Evolutionary conservation across 2,113 vertebrate species (phyloP).

Genomic region (Pionites leucogaster): DNA sequence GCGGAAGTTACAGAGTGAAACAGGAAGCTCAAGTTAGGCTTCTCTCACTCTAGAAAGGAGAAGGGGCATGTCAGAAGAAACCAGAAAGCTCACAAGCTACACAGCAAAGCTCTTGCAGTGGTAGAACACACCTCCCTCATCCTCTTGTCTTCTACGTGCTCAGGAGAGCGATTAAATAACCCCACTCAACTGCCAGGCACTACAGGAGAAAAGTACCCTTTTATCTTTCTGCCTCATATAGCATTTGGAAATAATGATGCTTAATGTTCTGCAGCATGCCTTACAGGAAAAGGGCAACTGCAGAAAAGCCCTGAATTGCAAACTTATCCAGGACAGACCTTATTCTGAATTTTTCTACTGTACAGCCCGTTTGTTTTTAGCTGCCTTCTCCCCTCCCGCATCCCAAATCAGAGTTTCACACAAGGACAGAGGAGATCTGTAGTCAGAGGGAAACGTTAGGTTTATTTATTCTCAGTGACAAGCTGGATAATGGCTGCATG

Average conservation of each 20-base stretch:
- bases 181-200: not conserved
- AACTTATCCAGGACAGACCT: not conserved
- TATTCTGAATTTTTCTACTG: not conserved
- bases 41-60: conserved; percentile 27
- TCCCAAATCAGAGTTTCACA: not conserved
- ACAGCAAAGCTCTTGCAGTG: not conserved
- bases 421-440: conserved; percentile 16
- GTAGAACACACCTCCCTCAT: not conserved
- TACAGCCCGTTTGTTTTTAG: not conserved
- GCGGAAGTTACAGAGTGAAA: conserved; percentile 40
- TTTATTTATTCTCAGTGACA: conserved; percentile 31
- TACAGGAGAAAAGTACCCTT: not conserved
- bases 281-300: not conserved
- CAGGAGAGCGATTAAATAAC: not conserved
- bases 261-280: not conserved
- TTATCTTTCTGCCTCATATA: not conserved
- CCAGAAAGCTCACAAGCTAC: not conserved
- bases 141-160: not conserved
- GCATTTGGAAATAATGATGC: not conserved
- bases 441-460: not conserved
- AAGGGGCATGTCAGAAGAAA: not conserved
- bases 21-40: conserved; percentile 48
- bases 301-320: not conserved
- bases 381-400: not conserved
- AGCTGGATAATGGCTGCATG: not conserved